Percentiles rank a stretch among this genome's conserved stretches.
Evolutionary conservation across 2,888 invertebrate species (phyloP).

Genomic region (Eupithecia pulchellata): DNA sequence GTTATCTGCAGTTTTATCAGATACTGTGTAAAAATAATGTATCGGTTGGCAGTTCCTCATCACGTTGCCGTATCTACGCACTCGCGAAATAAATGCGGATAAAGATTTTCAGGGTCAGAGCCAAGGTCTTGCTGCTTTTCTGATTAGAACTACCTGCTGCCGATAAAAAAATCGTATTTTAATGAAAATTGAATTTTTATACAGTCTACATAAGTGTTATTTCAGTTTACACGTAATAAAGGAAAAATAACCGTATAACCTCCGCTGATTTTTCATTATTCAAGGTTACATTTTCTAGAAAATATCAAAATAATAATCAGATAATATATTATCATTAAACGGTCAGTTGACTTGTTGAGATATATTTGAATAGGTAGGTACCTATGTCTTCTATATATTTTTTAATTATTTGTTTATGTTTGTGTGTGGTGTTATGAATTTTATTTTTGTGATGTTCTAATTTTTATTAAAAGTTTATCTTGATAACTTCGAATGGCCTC

Average conservation of each 20-base stretch:
- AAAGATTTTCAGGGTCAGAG: slow-evolving; percentile 84
- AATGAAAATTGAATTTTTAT: slow-evolving; percentile 59
- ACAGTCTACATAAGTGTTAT: slow-evolving; percentile 53
- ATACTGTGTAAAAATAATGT: slow-evolving; percentile 55
- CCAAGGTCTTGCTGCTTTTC: slow-evolving; percentile 81
- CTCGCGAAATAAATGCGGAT: slow-evolving; percentile 81
- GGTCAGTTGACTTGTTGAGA: background rate
- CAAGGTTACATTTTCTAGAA: slow-evolving; percentile 60
- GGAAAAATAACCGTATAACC: slow-evolving; percentile 73
- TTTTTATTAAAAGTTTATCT: background rate
- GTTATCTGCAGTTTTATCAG: slow-evolving; percentile 57
- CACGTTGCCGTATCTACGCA: slow-evolving; percentile 67
- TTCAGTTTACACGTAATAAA: slow-evolving; percentile 56
- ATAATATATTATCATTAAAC: background rate
- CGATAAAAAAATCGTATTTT: slow-evolving; percentile 70
- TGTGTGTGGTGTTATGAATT: too few species aligned
- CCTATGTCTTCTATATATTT: background rate
- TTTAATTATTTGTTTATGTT: too few species aligned
- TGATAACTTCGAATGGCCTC: background rate
- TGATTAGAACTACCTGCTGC: slow-evolving; percentile 73
- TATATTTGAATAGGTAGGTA: background rate
- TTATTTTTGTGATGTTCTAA: background rate
- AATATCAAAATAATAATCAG: background rate
- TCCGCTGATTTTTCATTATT: slow-evolving; percentile 74
- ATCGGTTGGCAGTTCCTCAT: slow-evolving; percentile 59